Base-by-base conservation (phyloP, 53 echinoderm and acorn worm genomes). In the Actinopyga echinites region DNA sequence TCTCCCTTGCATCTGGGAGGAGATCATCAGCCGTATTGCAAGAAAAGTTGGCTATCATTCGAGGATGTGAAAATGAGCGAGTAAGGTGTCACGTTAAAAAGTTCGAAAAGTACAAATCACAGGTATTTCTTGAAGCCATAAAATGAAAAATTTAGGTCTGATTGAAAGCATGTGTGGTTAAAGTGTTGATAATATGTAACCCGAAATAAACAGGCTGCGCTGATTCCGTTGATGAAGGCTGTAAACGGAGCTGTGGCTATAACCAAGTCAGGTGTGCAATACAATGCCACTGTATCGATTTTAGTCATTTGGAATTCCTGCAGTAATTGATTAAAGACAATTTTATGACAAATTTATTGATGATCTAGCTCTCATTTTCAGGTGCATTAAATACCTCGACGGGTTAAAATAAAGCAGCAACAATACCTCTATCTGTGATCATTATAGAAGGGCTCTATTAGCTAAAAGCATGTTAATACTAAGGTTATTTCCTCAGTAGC, bases 331-430 rank as follows among this genome's bases (percentile, higher is more conserved):
- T 71, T 71, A 71, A 71, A 34, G 71, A 71, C 71, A 71, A 71
- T 44, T 71, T 71, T 71, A 71, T 71, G 71, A 71, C 71, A 71
- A 71, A 71, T 71, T 71, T 71, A 71, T 71, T 71, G 71, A 71
- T 44, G 44, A 43, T 71, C 44, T 21, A 71, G 71, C 71, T 71
- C 71, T 71, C 71, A 71, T 71, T 71, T 71, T 71, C 71, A 71
- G 71, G 40, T 71, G 40, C 38, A 71, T 71, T 44, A 71, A 71
- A 71, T 44, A 71, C n/a, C 44, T 44, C 34, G 71, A 40, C 40
- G 19, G 71, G 40, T 71, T 40, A 71, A 71, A 44, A 26, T 5
- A 20, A 40, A 71, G 45, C 40, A 42, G 45, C 34, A 43, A 71
- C 71, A 43, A 35, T 71, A 71, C 71, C 71, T 71, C 40, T 71